Base-by-base conservation (phyloP, 1,140 invertebrate genomes). In the Chrysomallon squamiferum region DNA sequence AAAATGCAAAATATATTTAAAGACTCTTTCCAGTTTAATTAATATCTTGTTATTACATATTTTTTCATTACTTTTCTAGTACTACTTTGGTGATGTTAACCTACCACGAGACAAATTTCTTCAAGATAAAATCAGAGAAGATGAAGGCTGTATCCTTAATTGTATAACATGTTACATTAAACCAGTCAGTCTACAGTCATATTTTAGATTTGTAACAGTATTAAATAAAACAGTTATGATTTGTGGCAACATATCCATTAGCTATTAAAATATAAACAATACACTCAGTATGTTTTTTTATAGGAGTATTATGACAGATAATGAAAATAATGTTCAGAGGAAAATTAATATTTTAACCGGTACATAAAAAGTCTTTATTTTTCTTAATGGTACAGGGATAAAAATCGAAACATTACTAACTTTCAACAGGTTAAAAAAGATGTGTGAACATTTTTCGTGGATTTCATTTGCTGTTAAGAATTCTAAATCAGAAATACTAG, bases 61-160 rank as follows among this genome's bases (percentile, higher is more conserved):
- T 38, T 38, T 38, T n/a, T 54, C 49, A 62, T 75, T 78, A 71
- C 47, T 72, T 75, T 87, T 88, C 64, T 71, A 93, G 90, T 93
- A 91, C 71, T 92, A 93, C 67, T 93, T 93, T 84, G 89, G 95
- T 62, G 93, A 98, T 83, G 89, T 92, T 3, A 98, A 98, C 84
- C 88, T 98, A 47, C 90, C 91, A 6, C 89, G 90, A 68, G 96
- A 98, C 79, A 96, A 94, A 80, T 98, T 97, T 79, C 85, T 98
- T 2, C 90, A 90, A 68, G 91, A 93, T 69, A 90, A 96, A 85
- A 89, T 93, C 1, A 92, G 91, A 74, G 84, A 92, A 66, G 92
- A 96, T 74, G 90, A 95, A 74, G 96, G 96, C 9, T 98, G 95
- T 88, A 86, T 84, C 85, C 84, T 84, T 84, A 74, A n/a, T 41